Base-by-base conservation (phyloP, 2,888 invertebrate species). In the Acrobasis suavella region DNA sequence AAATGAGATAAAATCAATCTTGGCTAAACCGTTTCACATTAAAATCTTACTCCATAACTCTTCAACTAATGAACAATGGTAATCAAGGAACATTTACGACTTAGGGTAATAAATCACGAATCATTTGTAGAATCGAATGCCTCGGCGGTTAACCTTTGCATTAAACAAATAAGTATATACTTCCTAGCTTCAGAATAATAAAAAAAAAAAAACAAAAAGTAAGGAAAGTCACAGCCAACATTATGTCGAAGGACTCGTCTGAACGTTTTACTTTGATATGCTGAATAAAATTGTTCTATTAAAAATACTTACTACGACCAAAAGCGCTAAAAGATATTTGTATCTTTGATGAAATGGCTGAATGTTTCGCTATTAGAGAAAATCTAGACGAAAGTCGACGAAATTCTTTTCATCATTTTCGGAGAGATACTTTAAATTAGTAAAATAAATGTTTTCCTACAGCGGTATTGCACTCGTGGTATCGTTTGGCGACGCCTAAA, bases 401-500 rank as follows among this genome's bases (percentile, higher is more conserved):
- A 9, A 42, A 42, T 42, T 8, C 8, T 32, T 7, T 7, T 32
- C 32, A 6, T n/a, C n/a, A n/a, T n/a, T n/a, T n/a, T n/a, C n/a
- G n/a, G n/a, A 32, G 14, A 10, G n/a, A 42, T 12, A 42, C 10
- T 1, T 42, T 42, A 42, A 2, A 10, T 16, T 56, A 55, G 50
- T 37, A 56, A 39, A 54, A 22, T 12, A 54, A 62, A 22, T 15
- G 39, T 14, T 16, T 65, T 55, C 85, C 93, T 87, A 96, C 96
- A 93, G 95, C 94, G 68, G 94, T 95, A 85, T 96, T 97, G 85
- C 97, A 97, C 75, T 96, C 94, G 75, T 96, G 96, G 84, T 95
- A 96, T 78, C 96, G 92, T 84, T 94, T 96, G 77, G 95, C 94
- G 50, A 95, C 93, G 46, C 97, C 97, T 65, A 94, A 93, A 80